phyloP scores from a whole-genome alignment of 2,888 invertebrate genomes.

The Corbicula japonica region DNA sequence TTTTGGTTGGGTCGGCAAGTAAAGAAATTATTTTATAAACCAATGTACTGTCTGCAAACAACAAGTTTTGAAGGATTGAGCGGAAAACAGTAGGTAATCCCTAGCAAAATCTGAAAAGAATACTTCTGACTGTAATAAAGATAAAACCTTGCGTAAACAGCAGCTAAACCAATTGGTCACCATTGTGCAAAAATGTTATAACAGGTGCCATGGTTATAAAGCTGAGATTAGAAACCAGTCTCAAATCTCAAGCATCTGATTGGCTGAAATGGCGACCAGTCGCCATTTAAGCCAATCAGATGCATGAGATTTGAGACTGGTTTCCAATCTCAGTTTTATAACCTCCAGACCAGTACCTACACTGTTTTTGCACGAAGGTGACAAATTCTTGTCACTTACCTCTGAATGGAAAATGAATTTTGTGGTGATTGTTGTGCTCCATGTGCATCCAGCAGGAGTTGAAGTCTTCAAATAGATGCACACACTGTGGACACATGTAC shows the following conservation, averaged over 20 bases:
- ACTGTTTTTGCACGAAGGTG: slow-evolving; percentile 51
- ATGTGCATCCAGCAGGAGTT: slow-evolving; percentile 50
- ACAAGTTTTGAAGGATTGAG: too few relatives aligned
- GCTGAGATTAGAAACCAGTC: not conserved
- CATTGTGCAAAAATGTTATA: too few relatives aligned
- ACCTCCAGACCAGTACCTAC: slow-evolving; percentile 14
- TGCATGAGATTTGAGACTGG: not conserved
- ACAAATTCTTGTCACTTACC: slow-evolving; percentile 41
- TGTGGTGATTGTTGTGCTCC: slow-evolving; percentile 35
- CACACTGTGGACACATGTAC: slow-evolving; percentile 63
- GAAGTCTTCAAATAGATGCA: slow-evolving; percentile 45
- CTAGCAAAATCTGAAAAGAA: too few relatives aligned
- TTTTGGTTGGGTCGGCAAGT: too few relatives aligned
- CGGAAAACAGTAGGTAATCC: too few relatives aligned
- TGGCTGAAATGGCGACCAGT: not conserved
- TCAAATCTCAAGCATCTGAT: not conserved
- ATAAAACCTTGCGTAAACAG: too few relatives aligned
- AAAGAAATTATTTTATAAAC: too few relatives aligned
- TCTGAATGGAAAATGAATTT: slow-evolving; percentile 50
- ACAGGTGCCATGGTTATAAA: too few relatives aligned
- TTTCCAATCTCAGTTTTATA: not conserved
- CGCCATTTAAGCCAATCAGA: not conserved
- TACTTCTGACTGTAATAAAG: too few relatives aligned
- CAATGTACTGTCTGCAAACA: too few relatives aligned
- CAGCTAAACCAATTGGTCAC: too few relatives aligned